Evolutionary conservation across 2,888 invertebrate genomes (phyloP).

Genomic region (Eupithecia vulgata): DNA sequence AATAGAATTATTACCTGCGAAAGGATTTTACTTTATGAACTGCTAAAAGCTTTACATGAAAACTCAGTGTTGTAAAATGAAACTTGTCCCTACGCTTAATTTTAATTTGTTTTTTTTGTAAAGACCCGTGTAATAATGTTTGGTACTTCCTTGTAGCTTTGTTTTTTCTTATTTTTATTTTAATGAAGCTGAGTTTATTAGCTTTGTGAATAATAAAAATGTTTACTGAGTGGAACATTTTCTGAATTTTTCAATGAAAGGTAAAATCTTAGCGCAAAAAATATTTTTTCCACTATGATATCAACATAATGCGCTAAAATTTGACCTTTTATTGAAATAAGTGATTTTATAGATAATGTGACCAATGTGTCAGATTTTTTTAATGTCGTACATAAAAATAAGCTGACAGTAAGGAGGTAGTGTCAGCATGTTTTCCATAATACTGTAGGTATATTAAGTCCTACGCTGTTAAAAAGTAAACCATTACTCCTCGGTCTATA

Average conservation of each 20-base stretch:
- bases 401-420: not conserved
- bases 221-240: not conserved
- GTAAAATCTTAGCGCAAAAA: not conserved
- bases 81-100: constrained; percentile 23
- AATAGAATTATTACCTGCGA: constrained; percentile 36
- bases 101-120: constrained; percentile 29
- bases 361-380: not conserved
- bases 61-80: constrained; percentile 25
- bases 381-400: not conserved
- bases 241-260: not conserved
- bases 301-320: no score
- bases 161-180: not conserved
- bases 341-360: not conserved
- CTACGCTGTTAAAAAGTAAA: not conserved
- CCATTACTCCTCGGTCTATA: constrained; percentile 6
- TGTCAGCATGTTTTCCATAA: not conserved
- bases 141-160: constrained; percentile 4
- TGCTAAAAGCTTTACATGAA: constrained; percentile 40
- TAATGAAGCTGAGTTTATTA: not conserved
- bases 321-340: no score
- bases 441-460: not conserved
- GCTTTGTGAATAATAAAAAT: not conserved
- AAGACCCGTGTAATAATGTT: constrained; percentile 22
- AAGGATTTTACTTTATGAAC: constrained; percentile 36
- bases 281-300: no score